Evolutionary conservation across 2,888 invertebrate genomes (phyloP), one percentile per base, ranked within the genome.

Genomic region (Acronicta alni): DNA sequence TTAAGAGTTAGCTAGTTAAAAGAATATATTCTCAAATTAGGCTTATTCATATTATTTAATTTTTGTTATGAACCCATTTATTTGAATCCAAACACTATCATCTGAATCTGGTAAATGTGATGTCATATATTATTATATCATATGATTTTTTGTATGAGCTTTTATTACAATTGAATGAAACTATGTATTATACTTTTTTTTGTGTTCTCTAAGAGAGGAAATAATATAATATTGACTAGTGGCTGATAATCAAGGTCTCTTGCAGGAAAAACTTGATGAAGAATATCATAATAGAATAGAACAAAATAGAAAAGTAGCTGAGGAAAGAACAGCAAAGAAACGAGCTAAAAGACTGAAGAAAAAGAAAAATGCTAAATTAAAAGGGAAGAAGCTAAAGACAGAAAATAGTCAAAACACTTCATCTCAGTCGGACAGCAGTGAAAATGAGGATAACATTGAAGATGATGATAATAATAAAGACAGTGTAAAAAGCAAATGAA

Each of bases 311-410:
- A 95, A 85, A 80, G 89, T 89, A 76, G 97, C 97, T 10, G 98
- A 98, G 72, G 96, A 97, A 80, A 96, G 95, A 84, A 99, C 99
- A 5, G 98, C 98, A 0, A 99, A 99, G 84, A 99, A 98, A 86
- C 95, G 99, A 75, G 97, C 97, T 0, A 99, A 99, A 86, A 95
- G 99, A 49, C 85, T 97, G 57, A 98, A 97, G 84, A 97, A 95
- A 83, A 98, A 97, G 83, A 95, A 85, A 75, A 89, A 87, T 74
- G 83, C 87, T 3, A 93, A 90, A 74, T 57, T 83, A 16, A 91
- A 90, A 75, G 83, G 68, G 7, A 96, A 85, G 95, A 91, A 87
- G 70, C 74, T 85, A n/a, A 93, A 91, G 73, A 74, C 62, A 35
- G 82, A 81, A 44, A 82, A 76, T 49, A 86, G 80, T 73, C 85